Conservation (phyloP, 2,797 vertebrate genomes). For the Muscicapa striata region DNA sequence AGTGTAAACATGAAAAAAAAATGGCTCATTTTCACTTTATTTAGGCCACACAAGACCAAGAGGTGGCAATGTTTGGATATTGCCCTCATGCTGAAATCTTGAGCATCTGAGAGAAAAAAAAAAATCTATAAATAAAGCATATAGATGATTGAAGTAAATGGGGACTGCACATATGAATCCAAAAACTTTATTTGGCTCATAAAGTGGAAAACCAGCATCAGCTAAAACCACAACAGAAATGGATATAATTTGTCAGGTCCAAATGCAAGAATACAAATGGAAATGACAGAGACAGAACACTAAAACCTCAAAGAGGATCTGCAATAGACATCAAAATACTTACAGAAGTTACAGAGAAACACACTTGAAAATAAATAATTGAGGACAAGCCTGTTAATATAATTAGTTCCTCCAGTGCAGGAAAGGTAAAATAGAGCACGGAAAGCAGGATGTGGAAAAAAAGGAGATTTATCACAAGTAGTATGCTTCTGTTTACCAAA, state of each 20-base stretch:
- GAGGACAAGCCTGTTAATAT: background rate
- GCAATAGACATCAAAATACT: conserved; percentile 30
- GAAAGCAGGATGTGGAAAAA: background rate
- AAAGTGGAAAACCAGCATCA: conserved; percentile 48
- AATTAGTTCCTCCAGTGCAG: background rate
- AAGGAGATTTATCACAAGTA: background rate
- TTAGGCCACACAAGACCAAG: background rate
- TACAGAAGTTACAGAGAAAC: conserved; percentile 12
- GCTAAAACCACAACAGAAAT: conserved; percentile 33
- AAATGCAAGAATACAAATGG: background rate
- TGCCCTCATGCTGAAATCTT: background rate
- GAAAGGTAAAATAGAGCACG: background rate
- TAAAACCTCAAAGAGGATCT: conserved; percentile 11
- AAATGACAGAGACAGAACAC: background rate
- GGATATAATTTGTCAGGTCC: background rate
- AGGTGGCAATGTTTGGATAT: background rate
- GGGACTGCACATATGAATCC: background rate
- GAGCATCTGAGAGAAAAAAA: background rate
- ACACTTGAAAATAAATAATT: background rate
- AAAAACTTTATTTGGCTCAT: conserved; percentile 22
- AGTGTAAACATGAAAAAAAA: background rate
- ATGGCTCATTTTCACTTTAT: conserved; percentile 9
- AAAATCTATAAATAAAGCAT: background rate
- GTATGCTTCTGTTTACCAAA: background rate
- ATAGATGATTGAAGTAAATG: conserved; percentile 3